Evolutionary conservation across 2,113 vertebrate genomes (phyloP).

Genomic region (Psittacus erithacus): DNA sequence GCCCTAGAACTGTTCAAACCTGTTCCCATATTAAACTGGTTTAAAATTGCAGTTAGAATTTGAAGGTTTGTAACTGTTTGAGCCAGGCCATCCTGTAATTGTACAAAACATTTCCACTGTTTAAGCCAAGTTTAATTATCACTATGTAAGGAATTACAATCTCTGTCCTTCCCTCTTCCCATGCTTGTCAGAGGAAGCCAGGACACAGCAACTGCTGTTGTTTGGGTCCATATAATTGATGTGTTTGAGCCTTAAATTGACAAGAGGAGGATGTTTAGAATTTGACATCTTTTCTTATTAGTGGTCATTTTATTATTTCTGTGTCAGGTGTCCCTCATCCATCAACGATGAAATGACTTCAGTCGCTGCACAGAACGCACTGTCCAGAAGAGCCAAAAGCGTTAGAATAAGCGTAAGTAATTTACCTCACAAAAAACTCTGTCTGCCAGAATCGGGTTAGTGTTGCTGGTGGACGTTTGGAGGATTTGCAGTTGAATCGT

Average conservation of each 20-base stretch:
- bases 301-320: conserved; percentile 23
- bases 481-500: neutral
- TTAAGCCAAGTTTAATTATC: neutral
- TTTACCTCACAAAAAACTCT: neutral
- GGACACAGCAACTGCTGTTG: neutral
- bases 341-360: conserved; percentile 35
- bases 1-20: neutral
- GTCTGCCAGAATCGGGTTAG: neutral
- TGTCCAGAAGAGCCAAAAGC: conserved; percentile 34
- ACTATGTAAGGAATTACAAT: neutral
- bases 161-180: neutral
- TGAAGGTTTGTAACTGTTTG: neutral
- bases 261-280: neutral
- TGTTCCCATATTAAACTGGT: neutral
- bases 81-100: neutral
- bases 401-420: conserved; percentile 73
- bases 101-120: neutral
- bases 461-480: neutral
- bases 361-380: conserved; percentile 19
- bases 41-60: neutral
- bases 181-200: neutral
- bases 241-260: neutral
- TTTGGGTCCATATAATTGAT: neutral
- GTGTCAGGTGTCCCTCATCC: conserved; percentile 62
- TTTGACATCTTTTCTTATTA: neutral